These are phyloP conservation scores for Spondyliosoma cantharus DNA, from an alignment of 2,797 vertebrate genomes.

Conservation along the genomic window DNA sequence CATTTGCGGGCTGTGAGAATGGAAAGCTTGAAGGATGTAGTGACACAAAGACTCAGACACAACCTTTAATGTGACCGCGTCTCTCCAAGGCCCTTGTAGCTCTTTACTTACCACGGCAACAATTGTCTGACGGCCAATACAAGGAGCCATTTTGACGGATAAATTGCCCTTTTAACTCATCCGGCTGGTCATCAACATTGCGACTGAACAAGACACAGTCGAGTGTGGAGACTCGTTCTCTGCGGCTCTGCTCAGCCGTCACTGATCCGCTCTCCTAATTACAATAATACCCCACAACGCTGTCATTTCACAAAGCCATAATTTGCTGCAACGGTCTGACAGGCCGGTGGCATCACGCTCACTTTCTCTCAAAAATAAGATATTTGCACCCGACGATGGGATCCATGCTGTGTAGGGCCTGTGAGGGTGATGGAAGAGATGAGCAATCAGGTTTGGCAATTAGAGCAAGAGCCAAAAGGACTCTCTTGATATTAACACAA, in stretches of 20 bases:
- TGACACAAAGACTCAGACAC: background rate
- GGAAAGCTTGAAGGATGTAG: background rate
- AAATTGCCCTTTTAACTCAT: constrained; percentile 23
- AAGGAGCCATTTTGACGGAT: constrained; percentile 3
- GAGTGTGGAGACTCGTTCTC: background rate
- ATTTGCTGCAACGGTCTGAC: constrained; percentile 39
- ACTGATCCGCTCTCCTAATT: constrained; percentile 59
- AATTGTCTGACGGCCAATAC: background rate
- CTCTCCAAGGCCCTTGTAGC: background rate
- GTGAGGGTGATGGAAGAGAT: constrained; percentile 44
- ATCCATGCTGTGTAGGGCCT: constrained; percentile 32
- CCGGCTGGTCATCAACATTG: constrained; percentile 7
- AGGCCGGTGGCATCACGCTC: constrained; percentile 24
- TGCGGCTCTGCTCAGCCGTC: constrained; percentile 12
- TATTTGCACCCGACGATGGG: constrained; percentile 31
- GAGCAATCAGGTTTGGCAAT: constrained; percentile 65
- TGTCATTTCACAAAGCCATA: constrained; percentile 51
- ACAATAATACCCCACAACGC: constrained; percentile 50
- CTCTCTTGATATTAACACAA: constrained; percentile 54
- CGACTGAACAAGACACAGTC: constrained; percentile 1
- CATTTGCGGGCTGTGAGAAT: background rate
- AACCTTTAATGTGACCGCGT: background rate
- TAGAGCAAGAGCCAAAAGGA: constrained; percentile 53
- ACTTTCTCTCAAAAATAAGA: constrained; percentile 41
- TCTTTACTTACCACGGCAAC: background rate